Evolutionary conservation across 2,113 vertebrate genomes (phyloP).

Genomic region (Phylloscopus whistleri): DNA sequence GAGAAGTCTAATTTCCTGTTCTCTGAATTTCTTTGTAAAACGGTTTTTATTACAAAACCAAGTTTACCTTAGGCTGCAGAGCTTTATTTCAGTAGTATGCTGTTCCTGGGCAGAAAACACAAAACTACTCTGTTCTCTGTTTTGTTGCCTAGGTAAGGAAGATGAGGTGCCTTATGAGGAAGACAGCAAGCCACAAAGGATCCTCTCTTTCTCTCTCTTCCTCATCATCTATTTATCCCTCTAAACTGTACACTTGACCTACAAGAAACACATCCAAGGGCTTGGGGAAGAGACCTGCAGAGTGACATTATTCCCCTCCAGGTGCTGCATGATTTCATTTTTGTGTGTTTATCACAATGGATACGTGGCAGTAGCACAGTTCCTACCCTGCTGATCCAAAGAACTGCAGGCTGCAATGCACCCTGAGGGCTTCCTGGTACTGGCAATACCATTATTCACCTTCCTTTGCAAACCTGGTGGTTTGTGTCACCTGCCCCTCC

Average conservation of each 20-base stretch:
- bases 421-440: neutral
- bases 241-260: neutral
- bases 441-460: neutral
- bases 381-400: neutral
- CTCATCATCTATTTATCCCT: neutral
- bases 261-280: neutral
- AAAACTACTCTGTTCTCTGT: neutral
- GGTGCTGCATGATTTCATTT: neutral
- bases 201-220: neutral
- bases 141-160: neutral
- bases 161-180: neutral
- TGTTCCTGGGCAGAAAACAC: neutral
- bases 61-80: neutral
- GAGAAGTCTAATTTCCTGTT: neutral
- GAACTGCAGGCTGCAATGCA: neutral
- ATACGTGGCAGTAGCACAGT: neutral
- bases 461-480: neutral
- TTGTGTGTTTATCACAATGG: neutral
- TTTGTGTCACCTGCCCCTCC: accelerated
- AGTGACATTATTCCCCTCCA: neutral
- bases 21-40: neutral
- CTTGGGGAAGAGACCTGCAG: neutral
- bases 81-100: neutral
- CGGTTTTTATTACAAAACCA: neutral
- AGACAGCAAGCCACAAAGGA: neutral